phyloP scores from a whole-genome alignment of 1,140 invertebrate genomes.

The Brachionus sp. region DNA sequence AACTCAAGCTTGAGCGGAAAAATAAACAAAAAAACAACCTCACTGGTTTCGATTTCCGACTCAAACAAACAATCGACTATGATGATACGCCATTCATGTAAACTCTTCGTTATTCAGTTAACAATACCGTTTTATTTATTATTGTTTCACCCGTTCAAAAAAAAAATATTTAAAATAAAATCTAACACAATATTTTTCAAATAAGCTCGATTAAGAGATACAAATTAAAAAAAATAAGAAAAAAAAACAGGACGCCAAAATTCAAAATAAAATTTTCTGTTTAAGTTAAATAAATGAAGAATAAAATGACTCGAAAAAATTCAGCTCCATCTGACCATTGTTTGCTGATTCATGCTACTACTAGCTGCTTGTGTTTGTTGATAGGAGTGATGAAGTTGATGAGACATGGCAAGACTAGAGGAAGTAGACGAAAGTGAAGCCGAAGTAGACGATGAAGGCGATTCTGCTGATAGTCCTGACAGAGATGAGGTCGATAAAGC shows the following conservation, averaged over 20 bases:
- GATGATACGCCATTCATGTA: background rate
- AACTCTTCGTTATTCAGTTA: too few species aligned
- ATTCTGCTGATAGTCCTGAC: slow-evolving; percentile 3
- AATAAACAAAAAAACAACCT: background rate
- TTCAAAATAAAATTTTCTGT: background rate
- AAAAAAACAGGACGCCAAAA: slow-evolving; percentile 28
- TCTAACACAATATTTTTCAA: background rate
- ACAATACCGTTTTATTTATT: too few species aligned
- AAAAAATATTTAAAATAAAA: background rate
- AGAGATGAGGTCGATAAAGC: slow-evolving; percentile 24
- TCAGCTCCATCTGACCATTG: slow-evolving; percentile 16
- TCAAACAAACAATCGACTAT: background rate
- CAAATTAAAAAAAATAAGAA: background rate
- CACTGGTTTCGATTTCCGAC: background rate
- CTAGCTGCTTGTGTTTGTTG: background rate
- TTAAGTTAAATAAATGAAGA: background rate
- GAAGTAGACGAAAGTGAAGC: background rate
- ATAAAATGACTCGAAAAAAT: background rate
- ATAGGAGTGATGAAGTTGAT: slow-evolving; percentile 3
- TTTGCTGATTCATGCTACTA: background rate
- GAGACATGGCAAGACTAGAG: background rate
- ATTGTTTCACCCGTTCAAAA: background rate
- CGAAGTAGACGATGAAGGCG: background rate
- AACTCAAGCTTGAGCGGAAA: background rate
- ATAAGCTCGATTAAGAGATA: background rate